phyloP scores from a whole-genome alignment of 1,140 invertebrate species.

The Heliconius himera region DNA sequence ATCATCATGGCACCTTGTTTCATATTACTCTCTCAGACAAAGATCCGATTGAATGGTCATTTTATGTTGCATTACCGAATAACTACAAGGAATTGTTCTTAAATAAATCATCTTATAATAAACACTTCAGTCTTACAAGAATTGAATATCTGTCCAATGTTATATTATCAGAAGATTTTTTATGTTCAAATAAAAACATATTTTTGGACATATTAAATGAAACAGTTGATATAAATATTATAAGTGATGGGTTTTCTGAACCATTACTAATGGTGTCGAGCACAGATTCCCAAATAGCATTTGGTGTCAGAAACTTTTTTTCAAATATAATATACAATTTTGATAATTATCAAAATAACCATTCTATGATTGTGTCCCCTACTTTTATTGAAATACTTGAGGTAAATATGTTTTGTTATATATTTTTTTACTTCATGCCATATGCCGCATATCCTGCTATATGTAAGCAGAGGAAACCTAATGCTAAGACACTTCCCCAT shows the following conservation, averaged over 20 bases:
- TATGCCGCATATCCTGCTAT: too few species aligned
- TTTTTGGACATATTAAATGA: slow-evolving; percentile 48
- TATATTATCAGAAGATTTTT: slow-evolving; percentile 56
- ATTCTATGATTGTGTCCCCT: background rate
- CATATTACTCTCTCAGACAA: slow-evolving; percentile 14
- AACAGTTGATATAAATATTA: slow-evolving; percentile 51
- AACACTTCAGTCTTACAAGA: slow-evolving; percentile 46
- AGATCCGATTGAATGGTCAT: slow-evolving; percentile 37
- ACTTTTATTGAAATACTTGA: slow-evolving; percentile 13
- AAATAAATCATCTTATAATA: slow-evolving; percentile 38
- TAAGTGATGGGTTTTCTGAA: slow-evolving; percentile 52
- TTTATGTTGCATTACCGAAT: slow-evolving; percentile 56
- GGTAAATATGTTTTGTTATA: slow-evolving; percentile 6
- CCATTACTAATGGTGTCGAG: slow-evolving; percentile 52
- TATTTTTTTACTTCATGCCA: background rate
- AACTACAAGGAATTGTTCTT: slow-evolving; percentile 51
- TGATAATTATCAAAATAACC: slow-evolving; percentile 17
- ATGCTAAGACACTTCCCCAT: too few species aligned
- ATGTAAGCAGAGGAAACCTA: too few species aligned
- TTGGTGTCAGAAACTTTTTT: slow-evolving; percentile 60
- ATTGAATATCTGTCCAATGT: slow-evolving; percentile 45
- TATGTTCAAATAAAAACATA: slow-evolving; percentile 51
- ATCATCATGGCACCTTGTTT: slow-evolving; percentile 40
- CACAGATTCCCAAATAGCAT: slow-evolving; percentile 48
- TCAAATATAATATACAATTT: slow-evolving; percentile 51